Base-by-base conservation (phyloP, 2,113 vertebrate genomes). In the Mola mola region DNA sequence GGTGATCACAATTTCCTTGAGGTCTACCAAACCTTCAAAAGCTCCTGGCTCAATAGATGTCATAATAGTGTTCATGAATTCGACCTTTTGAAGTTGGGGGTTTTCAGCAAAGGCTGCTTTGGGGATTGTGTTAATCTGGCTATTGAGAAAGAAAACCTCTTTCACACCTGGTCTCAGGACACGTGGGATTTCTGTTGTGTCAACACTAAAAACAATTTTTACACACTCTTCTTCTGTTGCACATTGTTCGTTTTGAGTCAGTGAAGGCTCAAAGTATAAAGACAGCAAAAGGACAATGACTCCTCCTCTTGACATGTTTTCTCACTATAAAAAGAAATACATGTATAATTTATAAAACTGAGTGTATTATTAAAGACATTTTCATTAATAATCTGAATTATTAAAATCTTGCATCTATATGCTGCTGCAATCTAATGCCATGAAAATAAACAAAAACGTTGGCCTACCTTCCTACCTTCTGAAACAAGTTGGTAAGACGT, bases 111-210 rank as follows among this genome's bases (percentile, higher is more conserved):
- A 93, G 11, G 90, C 91, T 51, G 68, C 86, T 74, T 73, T 75
- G 2, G 75, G 88, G 47, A 94, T 82, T 26, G 67, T 68, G 36
- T 57, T 49, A 53, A 95, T 86, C 15, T 57, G 47, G 43, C 93
- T 93, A 0, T 63, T 4, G 24, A 93, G 8, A 57, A 95, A 93
- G 26, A 78, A 89, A 25, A 94, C 82, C 20, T 94, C 89, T 5
- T 66, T 90, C 36, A 89, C 66, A n/a, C 50, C 84, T 28, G 77
- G 8, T 37, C 53, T 80, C 12, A 89, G 16, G 6, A 2, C 13
- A 12, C 64, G 73, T 15, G 92, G 93, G 11, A 95, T 88, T 56
- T 89, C 87, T 48, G 55, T 89, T 0, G 75, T 1, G 0, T 66
- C 31, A 5, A 49, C 24, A 28, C 67, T 47, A 25, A 88, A 94